Base-by-base conservation (phyloP, 2,888 invertebrate species). In the Cephus pygmeus region DNA sequence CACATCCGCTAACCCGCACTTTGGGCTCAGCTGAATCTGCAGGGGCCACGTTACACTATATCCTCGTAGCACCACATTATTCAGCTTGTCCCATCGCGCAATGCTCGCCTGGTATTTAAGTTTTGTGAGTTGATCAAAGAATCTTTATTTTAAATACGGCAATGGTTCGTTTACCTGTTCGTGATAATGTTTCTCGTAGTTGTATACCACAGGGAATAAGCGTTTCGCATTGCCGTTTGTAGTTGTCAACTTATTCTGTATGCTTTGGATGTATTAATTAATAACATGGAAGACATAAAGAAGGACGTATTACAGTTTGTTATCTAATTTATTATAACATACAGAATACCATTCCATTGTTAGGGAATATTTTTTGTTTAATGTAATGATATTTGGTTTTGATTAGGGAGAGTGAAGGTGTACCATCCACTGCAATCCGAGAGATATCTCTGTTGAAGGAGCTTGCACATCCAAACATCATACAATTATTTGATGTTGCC, bases 361-460 rank as follows among this genome's bases (percentile, higher is more conserved):
- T 71, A 15, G 12, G 23, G 23, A 15, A 71, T 71, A 33, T 15
- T 31, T 30, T 15, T 71, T 15, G 34, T 73, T 33, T 75, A 69
- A 73, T 79, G n/a, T 75, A 56, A 74, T 76, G 69, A 73, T 71
- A 35, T 84, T 56, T 56, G 56, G 76, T 84, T 81, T 76, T 71
- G 78, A 83, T 73, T 90, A 98, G 97, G 87, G 98, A 99, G 92
- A 96, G 97, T 0, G 99, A 99, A 92, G 99, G 99, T 33, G 97
- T 99, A 33, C 99, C 99, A 31, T 98, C 98, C 35, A 99, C 99
- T 34, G 98, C 99, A 6, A 96, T 99, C 82, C 93, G 99, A 79
- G 99, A 99, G 93, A 98, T 99, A 87, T 97, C 98, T 0, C 93
- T 99, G 78, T 93, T 99, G 78, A 97, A 97, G 88, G 97, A 96